Conservation (phyloP, 1,140 invertebrate species). For the Drosophila bipectinata region DNA sequence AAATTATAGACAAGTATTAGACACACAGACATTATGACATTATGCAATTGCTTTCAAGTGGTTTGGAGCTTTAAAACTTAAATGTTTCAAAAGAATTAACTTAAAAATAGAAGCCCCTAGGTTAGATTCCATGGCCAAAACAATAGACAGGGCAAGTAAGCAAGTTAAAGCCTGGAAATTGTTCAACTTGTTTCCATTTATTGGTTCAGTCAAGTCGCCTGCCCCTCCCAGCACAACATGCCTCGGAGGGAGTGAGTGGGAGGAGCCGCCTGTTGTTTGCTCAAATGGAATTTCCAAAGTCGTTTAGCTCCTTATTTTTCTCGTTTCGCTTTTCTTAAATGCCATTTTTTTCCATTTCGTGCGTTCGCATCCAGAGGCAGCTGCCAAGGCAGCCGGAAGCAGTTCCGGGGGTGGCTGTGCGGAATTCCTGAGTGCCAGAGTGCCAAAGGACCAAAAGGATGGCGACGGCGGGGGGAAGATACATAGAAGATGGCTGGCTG, state of each 20-base stretch:
- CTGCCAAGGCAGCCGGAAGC: slow-evolving; percentile 39
- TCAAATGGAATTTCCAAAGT: slow-evolving; percentile 83
- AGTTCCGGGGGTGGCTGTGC: slow-evolving; percentile 60
- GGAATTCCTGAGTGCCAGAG: slow-evolving; percentile 71
- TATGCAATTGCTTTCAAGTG: background rate
- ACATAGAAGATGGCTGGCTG: slow-evolving; percentile 65
- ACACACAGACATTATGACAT: background rate
- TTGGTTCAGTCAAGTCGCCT: slow-evolving; percentile 22
- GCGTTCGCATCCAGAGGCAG: slow-evolving; percentile 74
- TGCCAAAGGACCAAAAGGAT: slow-evolving; percentile 18
- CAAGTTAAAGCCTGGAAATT: slow-evolving; percentile 42
- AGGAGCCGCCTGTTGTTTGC: slow-evolving; percentile 72
- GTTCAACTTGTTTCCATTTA: slow-evolving; percentile 42
- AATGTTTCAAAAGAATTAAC: background rate
- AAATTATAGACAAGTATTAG: background rate
- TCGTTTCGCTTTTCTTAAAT: slow-evolving; percentile 83
- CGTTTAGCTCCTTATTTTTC: slow-evolving; percentile 81
- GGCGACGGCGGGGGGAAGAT: slow-evolving; percentile 36
- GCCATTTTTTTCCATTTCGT: slow-evolving; percentile 81
- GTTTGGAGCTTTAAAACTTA: background rate
- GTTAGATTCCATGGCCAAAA: background rate
- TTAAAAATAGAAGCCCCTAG: background rate
- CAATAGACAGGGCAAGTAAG: slow-evolving; percentile 35
- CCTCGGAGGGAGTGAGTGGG: slow-evolving; percentile 8
- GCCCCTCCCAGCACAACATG: slow-evolving; percentile 1